Base-by-base conservation (phyloP, 1,140 invertebrate species). In the Diabrotica undecimpunctata region DNA sequence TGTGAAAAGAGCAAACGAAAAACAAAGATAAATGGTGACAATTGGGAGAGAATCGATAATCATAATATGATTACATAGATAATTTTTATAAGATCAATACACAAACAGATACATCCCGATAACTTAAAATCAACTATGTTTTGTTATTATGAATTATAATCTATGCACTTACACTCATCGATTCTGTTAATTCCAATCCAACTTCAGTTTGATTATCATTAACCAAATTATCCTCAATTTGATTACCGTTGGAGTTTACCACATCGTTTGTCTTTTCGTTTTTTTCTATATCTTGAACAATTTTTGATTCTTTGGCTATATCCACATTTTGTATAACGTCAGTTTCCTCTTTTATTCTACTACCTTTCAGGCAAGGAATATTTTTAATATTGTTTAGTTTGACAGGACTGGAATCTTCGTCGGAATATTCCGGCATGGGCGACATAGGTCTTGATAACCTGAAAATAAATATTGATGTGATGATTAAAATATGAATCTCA, bases 391-490 rank as follows among this genome's bases (percentile, higher is more conserved):
- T 10, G 14, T 41, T 46, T 62, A 36, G 37, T 66, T 65, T 64
- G 25, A 66, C 50, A 66, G 75, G 74, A 36, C 79, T 76, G 10
- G 70, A 66, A 63, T 81, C 79, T 46, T 83, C 79, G 39, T 85
- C 81, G 56, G 80, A 79, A 72, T 84, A 88, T 65, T 88, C 82
- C 3, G 90, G 88, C 75, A 91, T 87, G 12, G 91, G 90, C 12
- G 90, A 94, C 82, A 91, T 86, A 38, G 90, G 90, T 65, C 91
- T 85, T 2, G 90, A 91, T 54, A 87, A 83, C 73, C 88, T 90
- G 72, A 25, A 71, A 83, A 80, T 54, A 70, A 41, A 2, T 9
- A 41, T 12, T 12, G 38, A 14, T n/a, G n/a, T n/a, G n/a, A n/a
- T n/a, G n/a, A n/a, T n/a, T n/a, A n/a, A 12, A 61, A 6, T 51